These are phyloP conservation scores for Tenthredo distinguenda DNA, from an alignment of 2,888 invertebrate genomes.

Conservation along the genomic window DNA sequence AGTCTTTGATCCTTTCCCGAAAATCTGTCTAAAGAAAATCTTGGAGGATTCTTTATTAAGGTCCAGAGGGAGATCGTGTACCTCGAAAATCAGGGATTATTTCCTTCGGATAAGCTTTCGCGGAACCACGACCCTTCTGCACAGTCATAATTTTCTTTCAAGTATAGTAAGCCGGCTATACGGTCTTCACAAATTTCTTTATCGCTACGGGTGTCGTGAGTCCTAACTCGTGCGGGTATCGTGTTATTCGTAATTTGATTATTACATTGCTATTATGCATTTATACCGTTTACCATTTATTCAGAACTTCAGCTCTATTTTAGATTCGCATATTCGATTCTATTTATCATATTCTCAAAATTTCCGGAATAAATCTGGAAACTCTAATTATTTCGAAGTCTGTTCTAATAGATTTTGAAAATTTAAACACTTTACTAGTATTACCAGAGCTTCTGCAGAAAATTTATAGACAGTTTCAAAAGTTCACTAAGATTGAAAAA, in stretches of 20 bases:
- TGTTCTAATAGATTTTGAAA: not conserved
- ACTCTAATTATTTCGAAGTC: not conserved
- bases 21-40: not conserved
- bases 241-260: not conserved
- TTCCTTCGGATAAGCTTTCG: not conserved
- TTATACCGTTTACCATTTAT: not conserved
- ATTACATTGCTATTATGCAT: not conserved
- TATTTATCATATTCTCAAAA: not conserved
- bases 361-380: not conserved
- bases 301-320: not conserved
- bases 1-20: not conserved
- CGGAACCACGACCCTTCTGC: not conserved
- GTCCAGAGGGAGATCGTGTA: not conserved
- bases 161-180: not conserved
- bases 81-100: not conserved
- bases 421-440: not conserved
- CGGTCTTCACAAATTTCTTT: conserved; percentile 1
- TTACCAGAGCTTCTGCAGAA: not conserved
- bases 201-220: not conserved
- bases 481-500: not conserved
- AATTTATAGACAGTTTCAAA: not conserved
- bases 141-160: not conserved
- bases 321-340: not conserved
- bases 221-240: not conserved
- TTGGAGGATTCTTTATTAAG: not conserved